A percentile compares a stretch with the other conserved stretches of the same genome.
Evolutionary conservation across 1,140 invertebrate genomes (phyloP).

Genomic region (Lasioglossum albipes): DNA sequence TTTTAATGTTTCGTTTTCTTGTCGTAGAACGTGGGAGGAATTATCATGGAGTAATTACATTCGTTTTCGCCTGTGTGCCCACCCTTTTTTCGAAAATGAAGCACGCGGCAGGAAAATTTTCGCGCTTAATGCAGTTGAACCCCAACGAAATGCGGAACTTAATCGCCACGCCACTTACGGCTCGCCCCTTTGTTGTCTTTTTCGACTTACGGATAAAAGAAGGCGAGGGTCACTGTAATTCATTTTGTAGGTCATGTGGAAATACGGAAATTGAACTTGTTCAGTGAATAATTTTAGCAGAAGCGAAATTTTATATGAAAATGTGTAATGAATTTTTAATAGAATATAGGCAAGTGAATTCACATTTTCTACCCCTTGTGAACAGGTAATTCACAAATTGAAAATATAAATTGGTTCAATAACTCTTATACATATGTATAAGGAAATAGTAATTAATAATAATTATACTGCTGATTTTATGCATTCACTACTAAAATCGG

Average conservation of each 20-base stretch:
- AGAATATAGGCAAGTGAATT: no score
- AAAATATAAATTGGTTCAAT: no score
- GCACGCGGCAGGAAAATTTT: conserved; percentile 20
- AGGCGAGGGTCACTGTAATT: neutral
- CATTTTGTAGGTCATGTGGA: neutral
- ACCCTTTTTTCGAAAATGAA: conserved; percentile 1
- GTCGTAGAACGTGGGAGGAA: neutral
- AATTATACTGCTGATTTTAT: no score
- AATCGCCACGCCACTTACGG: neutral
- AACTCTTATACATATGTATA: no score
- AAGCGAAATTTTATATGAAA: neutral
- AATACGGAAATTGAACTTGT: neutral
- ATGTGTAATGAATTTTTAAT: no score
- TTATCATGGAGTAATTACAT: conserved; percentile 10
- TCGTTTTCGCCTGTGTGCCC: neutral
- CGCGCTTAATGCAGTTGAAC: conserved; percentile 17
- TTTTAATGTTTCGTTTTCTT: no score
- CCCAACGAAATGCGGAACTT: conserved; percentile 9
- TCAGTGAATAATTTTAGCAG: neutral
- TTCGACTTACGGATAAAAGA: neutral
- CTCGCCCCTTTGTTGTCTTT: neutral
- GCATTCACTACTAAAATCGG: no score
- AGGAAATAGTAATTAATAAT: no score
- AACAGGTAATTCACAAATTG: no score
- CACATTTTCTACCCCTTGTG: no score